Evolutionary conservation across 2,888 invertebrate species (phyloP).

Genomic region (Hyalella azteca): DNA sequence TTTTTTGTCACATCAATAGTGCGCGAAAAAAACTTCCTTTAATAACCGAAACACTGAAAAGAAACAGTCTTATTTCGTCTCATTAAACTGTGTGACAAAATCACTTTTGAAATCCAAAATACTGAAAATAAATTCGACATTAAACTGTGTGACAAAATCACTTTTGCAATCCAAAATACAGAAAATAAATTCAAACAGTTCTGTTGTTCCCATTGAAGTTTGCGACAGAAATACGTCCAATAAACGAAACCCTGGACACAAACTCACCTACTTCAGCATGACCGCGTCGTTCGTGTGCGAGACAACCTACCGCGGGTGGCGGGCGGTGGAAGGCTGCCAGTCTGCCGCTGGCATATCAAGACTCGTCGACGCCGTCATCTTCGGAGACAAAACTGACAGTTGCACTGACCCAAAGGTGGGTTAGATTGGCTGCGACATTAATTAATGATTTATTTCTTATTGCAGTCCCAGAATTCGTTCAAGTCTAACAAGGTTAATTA

Average conservation of each 20-base stretch:
- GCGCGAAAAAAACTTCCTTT: not conserved
- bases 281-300: slow-evolving; percentile 42
- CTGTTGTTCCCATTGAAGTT: not conserved
- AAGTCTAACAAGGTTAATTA: no score
- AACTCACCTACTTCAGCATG: not conserved
- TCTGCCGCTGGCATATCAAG: slow-evolving; percentile 38
- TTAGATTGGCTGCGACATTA: no score
- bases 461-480: no score
- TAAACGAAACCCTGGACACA: not conserved
- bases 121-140: not conserved
- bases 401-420: not conserved
- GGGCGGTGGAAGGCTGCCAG: slow-evolving; percentile 41
- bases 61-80: not conserved
- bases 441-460: no score
- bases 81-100: not conserved
- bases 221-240: not conserved
- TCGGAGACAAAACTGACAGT: not conserved
- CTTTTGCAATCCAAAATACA: not conserved
- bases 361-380: slow-evolving; percentile 41
- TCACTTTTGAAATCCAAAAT: not conserved
- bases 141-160: not conserved
- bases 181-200: not conserved
- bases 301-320: slow-evolving; percentile 39
- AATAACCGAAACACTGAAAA: not conserved
- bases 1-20: not conserved